Conservation (phyloP, 1,140 invertebrate species). For the Drosophila bocki region DNA sequence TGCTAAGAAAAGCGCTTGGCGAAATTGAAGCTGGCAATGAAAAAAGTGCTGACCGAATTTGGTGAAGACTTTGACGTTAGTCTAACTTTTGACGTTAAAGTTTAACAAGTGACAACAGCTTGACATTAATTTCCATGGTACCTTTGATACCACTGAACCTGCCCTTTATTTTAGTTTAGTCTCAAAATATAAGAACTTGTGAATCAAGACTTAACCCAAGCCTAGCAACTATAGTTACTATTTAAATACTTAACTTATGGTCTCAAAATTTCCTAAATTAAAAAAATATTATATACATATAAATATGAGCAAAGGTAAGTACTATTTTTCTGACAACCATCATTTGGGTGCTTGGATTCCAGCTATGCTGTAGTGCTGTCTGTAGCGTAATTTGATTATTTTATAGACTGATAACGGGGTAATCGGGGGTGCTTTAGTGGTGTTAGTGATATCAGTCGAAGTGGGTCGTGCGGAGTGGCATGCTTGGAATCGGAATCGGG, state of each 20-base stretch:
- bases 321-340: slow-evolving; percentile 3
- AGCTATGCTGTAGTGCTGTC: slow-evolving; percentile 35
- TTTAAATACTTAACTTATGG: background rate
- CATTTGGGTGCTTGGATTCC: background rate
- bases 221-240: background rate
- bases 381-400: slow-evolving; percentile 52
- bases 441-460: slow-evolving; percentile 39
- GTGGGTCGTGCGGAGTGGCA: slow-evolving; percentile 45
- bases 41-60: background rate
- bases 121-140: background rate
- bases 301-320: slow-evolving; percentile 7
- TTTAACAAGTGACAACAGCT: background rate
- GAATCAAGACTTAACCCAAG: background rate
- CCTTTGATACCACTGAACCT: too few relatives aligned
- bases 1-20: background rate
- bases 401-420: slow-evolving; percentile 50
- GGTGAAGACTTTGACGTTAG: background rate
- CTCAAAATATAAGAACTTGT: background rate
- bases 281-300: background rate
- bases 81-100: background rate
- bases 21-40: background rate
- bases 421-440: slow-evolving; percentile 21
- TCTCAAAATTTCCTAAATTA: background rate
- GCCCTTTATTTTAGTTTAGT: background rate
- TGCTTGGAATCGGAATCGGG: slow-evolving; percentile 21